These are phyloP conservation scores for Sitobion miscanthi DNA, from an alignment of 1,140 invertebrate species.

Conservation along the genomic window DNA sequence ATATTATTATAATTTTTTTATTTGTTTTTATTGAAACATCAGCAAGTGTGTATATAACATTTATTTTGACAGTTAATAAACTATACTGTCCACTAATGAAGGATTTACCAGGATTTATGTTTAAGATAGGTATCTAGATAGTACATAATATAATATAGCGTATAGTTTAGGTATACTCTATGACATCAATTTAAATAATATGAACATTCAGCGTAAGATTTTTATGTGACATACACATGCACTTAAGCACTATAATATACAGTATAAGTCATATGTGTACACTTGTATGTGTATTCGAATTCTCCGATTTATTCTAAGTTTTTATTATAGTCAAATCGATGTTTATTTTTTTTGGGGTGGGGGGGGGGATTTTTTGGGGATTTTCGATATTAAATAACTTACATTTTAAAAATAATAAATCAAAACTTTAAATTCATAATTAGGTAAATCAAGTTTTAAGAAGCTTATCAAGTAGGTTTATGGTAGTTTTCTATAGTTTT, in stretches of 20 bases:
- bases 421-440: neutral
- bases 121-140: no score
- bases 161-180: no score
- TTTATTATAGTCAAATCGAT: neutral
- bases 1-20: neutral
- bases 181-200: neutral
- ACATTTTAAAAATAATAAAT: neutral
- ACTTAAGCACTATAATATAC: neutral
- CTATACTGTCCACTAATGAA: no score
- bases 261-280: no score
- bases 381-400: neutral
- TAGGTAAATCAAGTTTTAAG: neutral
- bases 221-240: neutral
- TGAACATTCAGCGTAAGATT: neutral
- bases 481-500: neutral
- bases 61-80: no score
- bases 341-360: neutral
- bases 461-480: neutral
- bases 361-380: no score
- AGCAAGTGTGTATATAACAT: no score
- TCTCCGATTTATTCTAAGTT: neutral
- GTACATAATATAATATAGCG: no score
- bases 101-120: no score
- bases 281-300: neutral
- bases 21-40: no score